phyloP scores from a whole-genome alignment of 2,888 invertebrate genomes.

The Suillia variegata region DNA sequence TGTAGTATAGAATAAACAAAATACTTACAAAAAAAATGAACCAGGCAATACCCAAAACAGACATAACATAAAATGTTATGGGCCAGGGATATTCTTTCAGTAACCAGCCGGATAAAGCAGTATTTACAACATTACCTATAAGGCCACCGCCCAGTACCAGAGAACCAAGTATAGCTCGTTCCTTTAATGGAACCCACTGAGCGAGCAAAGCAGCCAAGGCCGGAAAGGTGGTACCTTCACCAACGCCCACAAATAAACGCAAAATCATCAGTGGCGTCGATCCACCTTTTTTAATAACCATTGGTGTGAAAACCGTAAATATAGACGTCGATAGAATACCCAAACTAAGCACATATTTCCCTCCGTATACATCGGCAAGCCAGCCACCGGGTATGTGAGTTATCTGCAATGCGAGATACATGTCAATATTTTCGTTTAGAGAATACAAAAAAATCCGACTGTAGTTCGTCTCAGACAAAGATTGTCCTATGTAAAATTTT shows the following conservation, averaged over 20 bases:
- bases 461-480: no score
- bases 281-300: conserved; percentile 1
- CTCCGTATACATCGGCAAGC: conserved; percentile 78
- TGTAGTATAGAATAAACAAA: conserved; percentile 46
- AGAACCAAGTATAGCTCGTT: conserved; percentile 75
- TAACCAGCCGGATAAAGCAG: conserved; percentile 69
- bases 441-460: no score
- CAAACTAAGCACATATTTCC: conserved; percentile 77
- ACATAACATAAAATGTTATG: conserved; percentile 77
- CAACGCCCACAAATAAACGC: conserved; percentile 76
- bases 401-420: no score
- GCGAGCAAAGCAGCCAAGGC: conserved; percentile 79
- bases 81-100: conserved; percentile 72
- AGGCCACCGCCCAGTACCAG: conserved; percentile 78
- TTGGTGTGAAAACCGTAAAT: conserved; percentile 19
- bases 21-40: conserved; percentile 67
- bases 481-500: no score
- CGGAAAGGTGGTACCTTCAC: conserved; percentile 83
- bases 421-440: no score
- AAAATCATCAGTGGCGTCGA: conserved; percentile 69
- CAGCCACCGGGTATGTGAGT: conserved; percentile 82
- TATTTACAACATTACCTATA: conserved; percentile 66
- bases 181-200: conserved; percentile 77
- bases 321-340: conserved; percentile 76
- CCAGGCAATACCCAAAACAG: conserved; percentile 71